Base-by-base conservation (phyloP, 2,888 invertebrate genomes). In the Scaptomyza parva region DNA sequence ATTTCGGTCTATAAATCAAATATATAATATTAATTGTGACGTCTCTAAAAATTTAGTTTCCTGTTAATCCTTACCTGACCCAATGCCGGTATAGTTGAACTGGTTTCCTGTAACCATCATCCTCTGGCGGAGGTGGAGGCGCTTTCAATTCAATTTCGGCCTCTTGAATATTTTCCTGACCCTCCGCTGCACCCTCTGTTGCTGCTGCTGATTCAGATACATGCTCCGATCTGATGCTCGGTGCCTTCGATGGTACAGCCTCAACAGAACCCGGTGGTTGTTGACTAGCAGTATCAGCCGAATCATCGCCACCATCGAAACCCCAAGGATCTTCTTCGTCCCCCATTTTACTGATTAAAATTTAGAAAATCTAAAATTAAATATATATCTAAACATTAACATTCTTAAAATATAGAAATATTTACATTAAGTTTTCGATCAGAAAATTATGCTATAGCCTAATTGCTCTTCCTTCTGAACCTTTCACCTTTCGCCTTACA, bases 51-150 rank as follows among this genome's bases (percentile, higher is more conserved):
- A 2, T 0, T 24, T 1, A 50, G 11, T 22, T 14, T 2, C 1
- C n/a, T 8, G 2, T 28, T 17, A 3, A 20, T 7, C 1, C 70
- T 89, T 92, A 95, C 94, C 96, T 94, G 89, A 95, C 96, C 97
- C 97, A 97, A 89, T 97, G 96, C 90, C 94, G 95, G 92, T 92
- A 92, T 65, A 95, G 95, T 74, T 96, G 93, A 57, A 96, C 93
- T 82, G 95, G 94, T 84, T 94, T 95, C 78, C 94, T 93, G 28
- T 93, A 93, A 66, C 95, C 94, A 80, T 94, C 93, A 74, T 92
- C 90, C 92, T 93, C 90, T 89, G 89, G 90, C 35, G 91, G 89
- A 50, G 92, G 91, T 52, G 89, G 90, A 67, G 93, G 93, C 5
- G 92, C 93, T 2, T 92, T 93, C 37, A 89, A 92, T 52, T 91